phyloP scores from a whole-genome alignment of 2,797 vertebrate species.

The Kryptolebias ocellatus region DNA sequence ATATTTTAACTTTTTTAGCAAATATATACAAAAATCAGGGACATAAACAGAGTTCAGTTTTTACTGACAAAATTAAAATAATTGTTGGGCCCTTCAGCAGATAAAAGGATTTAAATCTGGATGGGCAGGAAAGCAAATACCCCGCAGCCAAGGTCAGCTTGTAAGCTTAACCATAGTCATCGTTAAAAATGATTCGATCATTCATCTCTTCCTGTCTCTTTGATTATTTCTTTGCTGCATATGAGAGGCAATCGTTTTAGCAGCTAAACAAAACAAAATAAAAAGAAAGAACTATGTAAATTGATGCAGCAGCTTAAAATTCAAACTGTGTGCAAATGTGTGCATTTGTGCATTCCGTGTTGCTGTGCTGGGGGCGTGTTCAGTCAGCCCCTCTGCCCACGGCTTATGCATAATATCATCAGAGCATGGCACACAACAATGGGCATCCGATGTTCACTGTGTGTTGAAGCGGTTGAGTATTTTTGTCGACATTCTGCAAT shows the following conservation, averaged over 20 bases:
- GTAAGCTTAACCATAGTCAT: slow-evolving; percentile 48
- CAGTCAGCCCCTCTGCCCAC: slow-evolving; percentile 76
- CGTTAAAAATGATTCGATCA: slow-evolving; percentile 53
- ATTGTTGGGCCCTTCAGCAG: slow-evolving; percentile 46
- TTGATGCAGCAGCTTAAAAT: slow-evolving; percentile 66
- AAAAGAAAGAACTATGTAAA: slow-evolving; percentile 26
- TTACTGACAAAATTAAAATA: slow-evolving; percentile 48
- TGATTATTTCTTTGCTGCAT: not conserved
- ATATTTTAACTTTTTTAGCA: slow-evolving; percentile 23
- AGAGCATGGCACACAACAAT: slow-evolving; percentile 74
- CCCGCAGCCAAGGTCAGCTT: slow-evolving; percentile 48
- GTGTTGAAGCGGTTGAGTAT: slow-evolving; percentile 35
- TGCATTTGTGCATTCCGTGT: slow-evolving; percentile 57
- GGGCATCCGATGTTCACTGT: slow-evolving; percentile 49
- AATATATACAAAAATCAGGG: slow-evolving; percentile 37
- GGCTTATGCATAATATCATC: slow-evolving; percentile 74
- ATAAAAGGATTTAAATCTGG: slow-evolving; percentile 45
- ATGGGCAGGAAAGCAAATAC: slow-evolving; percentile 38
- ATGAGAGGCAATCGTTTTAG: slow-evolving; percentile 50
- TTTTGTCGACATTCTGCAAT: slow-evolving; percentile 51
- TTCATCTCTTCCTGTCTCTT: slow-evolving; percentile 56
- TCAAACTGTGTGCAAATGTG: slow-evolving; percentile 39
- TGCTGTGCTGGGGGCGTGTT: slow-evolving; percentile 76
- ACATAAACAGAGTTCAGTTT: slow-evolving; percentile 21
- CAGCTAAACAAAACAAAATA: slow-evolving; percentile 14